Evolutionary conservation across 2,888 invertebrate genomes (phyloP), one percentile per base, ranked within the genome.

Genomic region (Archips crataeganus): DNA sequence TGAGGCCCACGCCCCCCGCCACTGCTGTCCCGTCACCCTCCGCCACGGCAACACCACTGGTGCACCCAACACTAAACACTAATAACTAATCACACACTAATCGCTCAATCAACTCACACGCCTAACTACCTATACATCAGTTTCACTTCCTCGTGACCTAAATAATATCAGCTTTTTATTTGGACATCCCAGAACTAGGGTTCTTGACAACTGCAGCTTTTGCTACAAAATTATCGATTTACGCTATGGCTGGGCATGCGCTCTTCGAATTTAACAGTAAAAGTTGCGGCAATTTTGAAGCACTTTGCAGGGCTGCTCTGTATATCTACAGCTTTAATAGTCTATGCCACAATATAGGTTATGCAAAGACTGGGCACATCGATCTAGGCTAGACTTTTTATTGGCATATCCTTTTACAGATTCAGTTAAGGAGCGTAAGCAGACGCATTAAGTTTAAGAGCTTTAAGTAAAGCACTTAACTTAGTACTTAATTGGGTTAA

Each of bases 1-100:
- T 82, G 93, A 94, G 94, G 93, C 94, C 90, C 84, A 89, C 91
- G 92, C 93, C 93, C 85, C 89, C 93, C 93, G 92, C 86, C 84
- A 87, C 87, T 78, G 86, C 85, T 69, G 90, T 83, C 79, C 84
- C 87, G 82, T 93, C 94, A 78, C 88, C 86, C 82, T 93, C 93
- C 90, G 89, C 93, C 93, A 92, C 90, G 90, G 91, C 92, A 4
- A 79, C 81, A 57, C 57, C 59, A 59, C 80, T 79, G 84, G 79
- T 77, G 81, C 82, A 79, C 84, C 74, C 62, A 76, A 78, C 78
- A 75, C 78, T 71, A 76, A 75, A 13, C 59, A 34, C 59, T 5
- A 57, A 11, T 13, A 23, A 32, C 54, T 54, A 49, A 49, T 15
- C 11, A 57, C 57, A 3, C n/a, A 51, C 51, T 54, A 54, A 32